Conservation (phyloP, 1,140 invertebrate species). For the Drosophila simulans region DNA sequence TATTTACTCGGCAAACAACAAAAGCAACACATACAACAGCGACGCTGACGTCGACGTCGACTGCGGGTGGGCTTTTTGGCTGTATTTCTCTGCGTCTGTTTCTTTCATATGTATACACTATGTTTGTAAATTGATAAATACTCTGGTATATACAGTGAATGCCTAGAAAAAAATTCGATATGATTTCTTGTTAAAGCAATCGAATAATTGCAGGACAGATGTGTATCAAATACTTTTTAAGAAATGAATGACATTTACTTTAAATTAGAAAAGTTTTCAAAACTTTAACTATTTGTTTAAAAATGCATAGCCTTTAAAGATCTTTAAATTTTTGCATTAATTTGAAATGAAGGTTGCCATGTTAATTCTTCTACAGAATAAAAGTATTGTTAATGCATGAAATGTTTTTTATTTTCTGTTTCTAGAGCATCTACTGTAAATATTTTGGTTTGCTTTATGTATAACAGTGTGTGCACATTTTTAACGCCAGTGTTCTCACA, state of each 20-base stretch:
- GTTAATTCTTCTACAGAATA: too few relatives aligned
- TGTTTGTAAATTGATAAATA: slow-evolving; percentile 36
- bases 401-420: background rate
- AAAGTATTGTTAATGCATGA: background rate
- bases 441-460: slow-evolving; percentile 12
- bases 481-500: slow-evolving; percentile 12
- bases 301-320: too few relatives aligned
- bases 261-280: too few relatives aligned
- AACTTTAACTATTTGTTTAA: too few relatives aligned
- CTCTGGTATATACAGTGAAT: slow-evolving; percentile 17
- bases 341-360: too few relatives aligned
- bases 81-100: slow-evolving; percentile 32
- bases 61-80: slow-evolving; percentile 25
- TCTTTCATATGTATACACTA: slow-evolving; percentile 18
- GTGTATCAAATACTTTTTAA: too few relatives aligned
- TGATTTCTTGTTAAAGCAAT: too few relatives aligned
- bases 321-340: too few relatives aligned
- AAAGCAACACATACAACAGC: slow-evolving; percentile 33
- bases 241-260: too few relatives aligned
- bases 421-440: slow-evolving; percentile 2
- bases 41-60: slow-evolving; percentile 9
- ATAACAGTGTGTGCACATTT: slow-evolving; percentile 14
- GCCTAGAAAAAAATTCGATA: too few relatives aligned
- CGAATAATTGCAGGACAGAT: too few relatives aligned
- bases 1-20: slow-evolving; percentile 62